These are phyloP conservation scores for Odobenus rosmarus DNA, from an alignment of 2,113 vertebrate genomes.

Conservation along the genomic window DNA sequence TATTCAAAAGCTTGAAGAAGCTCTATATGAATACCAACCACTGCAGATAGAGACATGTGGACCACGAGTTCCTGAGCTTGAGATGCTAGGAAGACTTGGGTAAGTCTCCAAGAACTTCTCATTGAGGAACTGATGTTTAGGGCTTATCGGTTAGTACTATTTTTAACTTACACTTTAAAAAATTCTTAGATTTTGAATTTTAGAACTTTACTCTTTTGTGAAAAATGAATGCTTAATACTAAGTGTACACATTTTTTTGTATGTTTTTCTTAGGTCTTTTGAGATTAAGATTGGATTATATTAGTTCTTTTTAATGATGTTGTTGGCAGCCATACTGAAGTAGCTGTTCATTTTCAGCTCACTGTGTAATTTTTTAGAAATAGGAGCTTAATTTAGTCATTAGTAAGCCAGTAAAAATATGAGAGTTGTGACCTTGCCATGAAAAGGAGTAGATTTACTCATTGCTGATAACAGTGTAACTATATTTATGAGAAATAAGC, in stretches of 20 bases:
- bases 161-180: not conserved
- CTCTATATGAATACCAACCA: conserved; percentile 92
- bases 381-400: conserved; percentile 77
- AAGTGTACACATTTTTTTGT: conserved; percentile 76
- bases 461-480: conserved; percentile 77
- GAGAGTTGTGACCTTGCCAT: conserved; percentile 80
- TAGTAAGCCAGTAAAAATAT: conserved; percentile 84
- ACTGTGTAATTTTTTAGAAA: conserved; percentile 76
- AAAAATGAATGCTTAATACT: conserved; percentile 22
- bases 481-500: conserved; percentile 78
- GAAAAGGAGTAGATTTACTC: conserved; percentile 80
- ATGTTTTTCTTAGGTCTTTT: conserved; percentile 78
- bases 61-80: conserved; percentile 92
- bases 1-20: conserved; percentile 90
- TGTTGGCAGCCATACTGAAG: conserved; percentile 76
- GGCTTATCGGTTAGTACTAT: not conserved
- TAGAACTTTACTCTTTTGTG: conserved; percentile 12
- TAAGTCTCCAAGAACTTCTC: conserved; percentile 82
- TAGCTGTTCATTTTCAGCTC: conserved; percentile 85
- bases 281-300: conserved; percentile 80
- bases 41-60: conserved; percentile 91
- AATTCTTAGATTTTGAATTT: conserved; percentile 43
- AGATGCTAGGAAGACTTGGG: conserved; percentile 92
- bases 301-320: conserved; percentile 80
- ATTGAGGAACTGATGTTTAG: not conserved